These are phyloP conservation scores for Microctonus aethiopoides DNA, from an alignment of 2,888 invertebrate genomes.

Conservation along the genomic window DNA sequence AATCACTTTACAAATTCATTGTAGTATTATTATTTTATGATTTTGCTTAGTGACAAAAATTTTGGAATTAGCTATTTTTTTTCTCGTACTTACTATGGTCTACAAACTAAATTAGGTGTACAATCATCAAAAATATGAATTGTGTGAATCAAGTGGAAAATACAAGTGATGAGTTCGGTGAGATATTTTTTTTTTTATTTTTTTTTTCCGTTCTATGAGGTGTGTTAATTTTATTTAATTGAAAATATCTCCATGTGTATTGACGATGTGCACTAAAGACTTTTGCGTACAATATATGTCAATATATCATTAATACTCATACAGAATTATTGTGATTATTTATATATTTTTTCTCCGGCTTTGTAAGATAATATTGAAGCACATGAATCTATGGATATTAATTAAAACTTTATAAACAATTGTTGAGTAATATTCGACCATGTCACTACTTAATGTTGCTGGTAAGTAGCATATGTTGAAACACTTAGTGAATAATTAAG, in stretches of 20 bases:
- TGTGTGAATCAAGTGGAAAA: conserved; percentile 21
- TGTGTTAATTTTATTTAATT: not conserved
- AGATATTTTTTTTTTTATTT: conserved; percentile 4
- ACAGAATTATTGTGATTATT: not conserved
- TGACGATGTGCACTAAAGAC: not conserved
- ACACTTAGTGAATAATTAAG: not conserved
- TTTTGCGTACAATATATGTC: no score
- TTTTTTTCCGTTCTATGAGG: not conserved
- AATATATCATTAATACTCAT: not conserved
- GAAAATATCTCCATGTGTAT: not conserved
- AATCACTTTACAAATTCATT: not conserved
- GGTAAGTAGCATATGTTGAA: conserved; percentile 47
- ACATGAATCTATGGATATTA: not conserved
- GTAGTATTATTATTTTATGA: not conserved
- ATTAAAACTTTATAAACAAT: not conserved
- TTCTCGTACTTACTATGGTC: no score
- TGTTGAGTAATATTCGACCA: conserved; percentile 40
- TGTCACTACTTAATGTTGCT: conserved; percentile 60
- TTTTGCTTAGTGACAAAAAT: no score
- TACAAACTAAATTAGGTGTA: no score
- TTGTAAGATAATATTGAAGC: not conserved
- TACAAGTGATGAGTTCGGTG: not conserved
- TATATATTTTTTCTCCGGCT: not conserved
- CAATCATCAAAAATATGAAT: conserved; percentile 37
- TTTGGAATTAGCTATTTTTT: no score